Evolutionary conservation across 2,888 invertebrate genomes (phyloP), one percentile per base, ranked within the genome.

Genomic region (Ganaspis brasiliensis): DNA sequence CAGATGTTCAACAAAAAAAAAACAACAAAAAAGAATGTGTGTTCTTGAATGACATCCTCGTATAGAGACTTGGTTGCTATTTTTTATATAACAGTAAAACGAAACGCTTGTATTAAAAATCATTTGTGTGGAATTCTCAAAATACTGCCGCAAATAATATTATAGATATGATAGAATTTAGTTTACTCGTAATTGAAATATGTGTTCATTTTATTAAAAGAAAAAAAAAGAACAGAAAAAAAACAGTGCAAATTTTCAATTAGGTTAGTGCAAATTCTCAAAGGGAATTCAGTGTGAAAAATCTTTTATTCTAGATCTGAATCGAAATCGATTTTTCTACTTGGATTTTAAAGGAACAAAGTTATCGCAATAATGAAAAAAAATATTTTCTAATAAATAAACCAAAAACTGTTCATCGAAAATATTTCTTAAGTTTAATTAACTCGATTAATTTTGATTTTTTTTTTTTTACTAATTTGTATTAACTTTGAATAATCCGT

Each of bases 121-220:
- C 63, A 52, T 45, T 57, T 52, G 73, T 75, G 73, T 67, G 37
- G 75, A 73, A 77, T 77, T 80, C 73, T 19, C 35, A 70, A n/a
- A 67, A 72, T 75, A 49, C 74, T 49, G 56, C 74, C 16, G 59
- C 55, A 73, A 71, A 73, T 55, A 35, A 35, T 76, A 67, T 67
- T 56, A 52, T 75, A 71, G 16, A 19, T 1, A 52, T n/a, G 57
- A 21, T 67, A 45, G 45, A 40, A n/a, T 45, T 26, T 49, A 67
- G n/a, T n/a, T 9, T 67, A 26, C 21, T 49, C 12, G 9, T 12
- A 9, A 40, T n/a, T 45, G 6, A 45, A 24, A 67, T n/a, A 67
- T 67, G 67, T 49, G 45, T 67, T 67, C 26, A 67, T n/a, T 67
- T 67, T 24, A 9, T 24, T 59, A n/a, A n/a, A n/a, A n/a, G n/a